Base-by-base conservation (phyloP, 2,888 invertebrate species). In the Thymelicus acteon region DNA sequence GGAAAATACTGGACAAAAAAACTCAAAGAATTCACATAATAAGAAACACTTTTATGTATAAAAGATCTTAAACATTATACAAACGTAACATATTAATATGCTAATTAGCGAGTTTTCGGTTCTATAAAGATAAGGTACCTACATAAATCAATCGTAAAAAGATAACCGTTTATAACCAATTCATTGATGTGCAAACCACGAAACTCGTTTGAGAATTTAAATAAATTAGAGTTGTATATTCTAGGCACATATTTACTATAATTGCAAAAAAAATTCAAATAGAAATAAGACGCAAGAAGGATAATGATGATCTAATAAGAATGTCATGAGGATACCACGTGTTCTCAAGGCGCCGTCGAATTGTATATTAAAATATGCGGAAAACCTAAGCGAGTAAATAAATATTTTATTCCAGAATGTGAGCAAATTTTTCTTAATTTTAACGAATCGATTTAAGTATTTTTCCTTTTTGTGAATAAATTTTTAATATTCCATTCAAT, bases 261-360 rank as follows among this genome's bases (percentile, higher is more conserved):
- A 71, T 67, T 73, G 71, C 57, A 48, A 65, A 37, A 61, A 65
- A 19, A 19, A 19, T 67, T 71, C 75, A 67, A 71, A 67, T 72
- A 73, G 48, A 80, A 80, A 78, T 80, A 76, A 78, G 75, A 80
- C 82, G 82, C 83, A 82, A 80, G 81, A 81, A 81, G 79, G 76
- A 79, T 76, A 70, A 75, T 71, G 73, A 75, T 76, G 76, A 77
- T 76, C 73, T 76, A 75, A 74, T 63, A 57, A 39, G 68, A 69
- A 37, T 58, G 58, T 58, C 13, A 69, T 69, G 63, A 63, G 48
- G 8, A 58, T 58, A 57, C 58, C 69, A 63, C 69, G 69, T 69
- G 69, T 62, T 24, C 57, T 57, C 6, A 54, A 44, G 15, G 31
- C 47, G 47, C 31, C 15, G 7, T 54, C 37, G 8, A n/a, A n/a